Conservation (phyloP, 1,140 invertebrate genomes). For the Brachionus sp. region DNA sequence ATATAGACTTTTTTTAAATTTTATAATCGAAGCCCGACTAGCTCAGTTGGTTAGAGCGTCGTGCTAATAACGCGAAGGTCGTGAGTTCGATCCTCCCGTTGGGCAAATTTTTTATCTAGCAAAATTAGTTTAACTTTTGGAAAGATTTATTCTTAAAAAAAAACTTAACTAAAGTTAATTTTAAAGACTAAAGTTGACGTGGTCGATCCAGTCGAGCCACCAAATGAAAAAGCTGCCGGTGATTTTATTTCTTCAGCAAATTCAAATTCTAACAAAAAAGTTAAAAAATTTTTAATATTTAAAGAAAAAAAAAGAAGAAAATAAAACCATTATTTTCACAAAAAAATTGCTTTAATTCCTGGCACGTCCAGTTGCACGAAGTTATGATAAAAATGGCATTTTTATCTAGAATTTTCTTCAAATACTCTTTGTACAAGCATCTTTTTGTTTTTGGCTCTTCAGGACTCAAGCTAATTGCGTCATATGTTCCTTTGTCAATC, state of each 20-base stretch:
- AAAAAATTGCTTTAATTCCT: slow-evolving; percentile 44
- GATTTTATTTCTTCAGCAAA: slow-evolving; percentile 44
- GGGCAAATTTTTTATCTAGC: neutral
- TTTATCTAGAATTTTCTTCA: neutral
- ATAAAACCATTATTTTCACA: slow-evolving; percentile 21
- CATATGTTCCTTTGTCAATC: slow-evolving; percentile 47
- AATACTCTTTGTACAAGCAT: neutral
- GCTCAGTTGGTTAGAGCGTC: slow-evolving; percentile 17
- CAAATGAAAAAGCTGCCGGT: slow-evolving; percentile 36
- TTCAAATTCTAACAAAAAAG: slow-evolving; percentile 42
- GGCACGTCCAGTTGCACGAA: slow-evolving; percentile 46
- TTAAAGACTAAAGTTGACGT: neutral
- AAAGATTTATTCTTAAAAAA: too few species aligned
- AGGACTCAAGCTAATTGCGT: slow-evolving; percentile 46
- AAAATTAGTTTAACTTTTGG: neutral
- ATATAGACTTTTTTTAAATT: neutral
- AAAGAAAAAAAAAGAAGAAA: too few species aligned
- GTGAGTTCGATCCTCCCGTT: slow-evolving; percentile 3
- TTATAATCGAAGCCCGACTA: neutral
- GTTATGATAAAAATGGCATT: slow-evolving; percentile 45
- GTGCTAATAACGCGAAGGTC: slow-evolving; percentile 11
- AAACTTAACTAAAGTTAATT: neutral
- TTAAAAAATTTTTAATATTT: neutral
- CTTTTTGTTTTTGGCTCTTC: slow-evolving; percentile 32
- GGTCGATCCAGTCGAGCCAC: slow-evolving; percentile 19